A percentile compares a stretch with the other conserved stretches of the same genome.
Evolutionary conservation across 2,888 invertebrate genomes (phyloP).

Genomic region (Dromius quadrimaculatus): DNA sequence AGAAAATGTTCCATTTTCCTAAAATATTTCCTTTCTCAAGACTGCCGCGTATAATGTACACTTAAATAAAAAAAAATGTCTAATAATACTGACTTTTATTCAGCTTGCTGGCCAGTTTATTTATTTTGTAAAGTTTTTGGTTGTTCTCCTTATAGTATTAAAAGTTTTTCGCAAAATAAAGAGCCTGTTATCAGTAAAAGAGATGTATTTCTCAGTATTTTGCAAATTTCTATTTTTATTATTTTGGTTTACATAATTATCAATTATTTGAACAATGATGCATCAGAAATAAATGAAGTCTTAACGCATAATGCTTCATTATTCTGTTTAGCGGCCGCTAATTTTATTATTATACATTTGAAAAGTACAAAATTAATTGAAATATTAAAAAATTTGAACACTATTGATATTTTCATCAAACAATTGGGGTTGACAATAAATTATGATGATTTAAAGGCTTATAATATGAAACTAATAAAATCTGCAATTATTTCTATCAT

Average conservation of each 20-base stretch:
- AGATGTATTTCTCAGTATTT: slow-evolving; percentile 2
- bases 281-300: too few relatives aligned
- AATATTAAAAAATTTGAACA: background rate
- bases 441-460: background rate
- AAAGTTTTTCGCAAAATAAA: background rate
- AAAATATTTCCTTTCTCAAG: too few relatives aligned
- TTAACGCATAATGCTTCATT: background rate
- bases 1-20: too few relatives aligned
- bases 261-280: too few relatives aligned
- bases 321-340: background rate
- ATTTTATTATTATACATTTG: slow-evolving; percentile 4
- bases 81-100: slow-evolving; percentile 3
- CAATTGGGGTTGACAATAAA: background rate
- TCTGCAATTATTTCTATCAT: background rate
- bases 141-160: background rate
- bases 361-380: background rate
- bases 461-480: slow-evolving; percentile 5
- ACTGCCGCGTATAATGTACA: too few relatives aligned
- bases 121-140: slow-evolving; percentile 16
- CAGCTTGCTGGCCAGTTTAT: slow-evolving; percentile 5
- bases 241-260: background rate
- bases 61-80: slow-evolving; percentile 17
- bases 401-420: background rate
- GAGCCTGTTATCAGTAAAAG: background rate
- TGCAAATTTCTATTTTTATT: background rate